Conservation (phyloP, 2,888 invertebrate genomes). For the Frankliniella intonsa region DNA sequence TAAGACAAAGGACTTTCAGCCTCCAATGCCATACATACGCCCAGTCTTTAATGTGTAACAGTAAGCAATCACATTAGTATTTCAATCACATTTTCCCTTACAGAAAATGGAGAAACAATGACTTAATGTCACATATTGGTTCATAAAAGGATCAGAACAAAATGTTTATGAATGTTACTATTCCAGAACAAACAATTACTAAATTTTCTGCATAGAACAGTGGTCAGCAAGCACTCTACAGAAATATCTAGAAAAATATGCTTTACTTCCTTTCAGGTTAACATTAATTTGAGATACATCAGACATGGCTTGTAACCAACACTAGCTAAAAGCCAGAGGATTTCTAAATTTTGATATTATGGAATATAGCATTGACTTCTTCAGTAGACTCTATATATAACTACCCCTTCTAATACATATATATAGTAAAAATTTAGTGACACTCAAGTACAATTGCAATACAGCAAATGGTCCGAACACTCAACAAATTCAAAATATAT, state of each 20-base stretch:
- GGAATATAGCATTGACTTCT: background rate
- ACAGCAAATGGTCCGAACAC: too few species aligned
- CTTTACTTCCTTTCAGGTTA: background rate
- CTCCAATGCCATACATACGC: background rate
- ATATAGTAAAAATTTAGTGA: too few species aligned
- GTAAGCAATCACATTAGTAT: background rate
- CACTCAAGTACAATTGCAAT: too few species aligned
- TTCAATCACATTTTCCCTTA: background rate
- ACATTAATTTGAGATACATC: background rate
- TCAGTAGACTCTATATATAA: too few species aligned
- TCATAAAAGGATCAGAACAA: background rate
- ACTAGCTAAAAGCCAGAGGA: background rate
- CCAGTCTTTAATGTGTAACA: slow-evolving; percentile 19
- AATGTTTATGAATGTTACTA: background rate
- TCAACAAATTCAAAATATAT: background rate
- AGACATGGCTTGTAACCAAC: background rate
- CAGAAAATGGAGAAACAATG: slow-evolving; percentile 14
- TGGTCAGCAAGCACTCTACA: background rate
- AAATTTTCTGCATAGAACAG: background rate
- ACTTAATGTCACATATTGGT: slow-evolving; percentile 17
- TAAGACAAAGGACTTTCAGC: background rate
- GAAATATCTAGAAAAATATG: slow-evolving; percentile 20
- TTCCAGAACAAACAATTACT: background rate
- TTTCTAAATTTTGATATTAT: background rate
- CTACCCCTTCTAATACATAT: too few species aligned